Percentiles rank a stretch among this genome's conserved stretches.
These are phyloP conservation scores for Leiothrix lutea DNA, from an alignment of 2,113 vertebrate species.

Conservation along the genomic window DNA sequence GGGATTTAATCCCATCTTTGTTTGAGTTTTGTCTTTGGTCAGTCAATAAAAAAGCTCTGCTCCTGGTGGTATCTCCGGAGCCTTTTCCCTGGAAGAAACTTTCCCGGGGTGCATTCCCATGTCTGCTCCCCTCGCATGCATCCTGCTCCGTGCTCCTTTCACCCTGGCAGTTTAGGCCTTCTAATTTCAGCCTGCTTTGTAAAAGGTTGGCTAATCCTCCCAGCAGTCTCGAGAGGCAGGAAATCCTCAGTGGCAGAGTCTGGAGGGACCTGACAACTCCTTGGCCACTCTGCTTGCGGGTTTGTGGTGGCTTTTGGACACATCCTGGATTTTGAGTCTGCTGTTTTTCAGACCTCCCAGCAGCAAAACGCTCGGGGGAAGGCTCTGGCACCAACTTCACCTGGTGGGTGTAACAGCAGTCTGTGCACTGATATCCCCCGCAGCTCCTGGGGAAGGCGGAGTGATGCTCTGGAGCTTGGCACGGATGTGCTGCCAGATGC, in stretches of 20 bases:
- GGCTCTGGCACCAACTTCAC: background rate
- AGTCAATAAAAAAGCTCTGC: background rate
- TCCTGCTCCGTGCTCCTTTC: background rate
- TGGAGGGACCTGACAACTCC: background rate
- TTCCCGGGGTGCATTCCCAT: background rate
- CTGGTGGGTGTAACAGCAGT: background rate
- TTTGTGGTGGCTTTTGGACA: background rate
- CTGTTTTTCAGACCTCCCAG: background rate
- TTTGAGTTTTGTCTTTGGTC: background rate
- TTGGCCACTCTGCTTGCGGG: background rate
- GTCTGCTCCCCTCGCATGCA: background rate
- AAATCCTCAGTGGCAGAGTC: background rate
- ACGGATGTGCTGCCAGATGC: background rate
- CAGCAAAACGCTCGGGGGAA: background rate
- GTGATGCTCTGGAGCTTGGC: background rate
- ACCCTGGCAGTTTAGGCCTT: background rate
- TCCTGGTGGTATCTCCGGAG: background rate
- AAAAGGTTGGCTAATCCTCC: background rate
- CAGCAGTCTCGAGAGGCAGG: background rate
- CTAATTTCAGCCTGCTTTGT: constrained; percentile 25
- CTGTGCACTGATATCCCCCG: fast-evolving
- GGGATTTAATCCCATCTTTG: background rate
- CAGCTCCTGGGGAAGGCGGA: background rate
- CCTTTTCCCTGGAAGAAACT: background rate
- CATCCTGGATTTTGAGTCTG: background rate